Conservation (phyloP, 2,888 invertebrate species). For the Ormyrus thymus region DNA sequence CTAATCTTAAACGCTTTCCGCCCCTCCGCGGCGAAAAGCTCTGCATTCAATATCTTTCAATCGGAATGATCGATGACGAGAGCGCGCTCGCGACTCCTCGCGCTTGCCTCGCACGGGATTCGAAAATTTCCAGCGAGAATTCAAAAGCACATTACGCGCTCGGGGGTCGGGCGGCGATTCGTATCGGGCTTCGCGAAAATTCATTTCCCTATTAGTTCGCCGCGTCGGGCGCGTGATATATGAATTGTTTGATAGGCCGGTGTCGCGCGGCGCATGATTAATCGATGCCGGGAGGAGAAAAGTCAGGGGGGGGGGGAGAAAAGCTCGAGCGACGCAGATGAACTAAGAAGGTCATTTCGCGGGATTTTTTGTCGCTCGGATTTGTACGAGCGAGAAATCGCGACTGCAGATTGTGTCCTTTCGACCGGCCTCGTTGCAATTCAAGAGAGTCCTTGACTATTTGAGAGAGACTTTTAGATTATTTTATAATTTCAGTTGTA, state of each 20-base stretch:
- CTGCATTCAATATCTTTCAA: constrained; percentile 71
- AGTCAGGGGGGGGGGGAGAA: neutral
- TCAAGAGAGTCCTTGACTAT: too few relatives aligned
- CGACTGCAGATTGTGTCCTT: too few relatives aligned
- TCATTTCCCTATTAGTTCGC: constrained; percentile 75
- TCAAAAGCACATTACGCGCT: constrained; percentile 6
- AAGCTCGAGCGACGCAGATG: neutral
- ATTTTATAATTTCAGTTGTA: too few relatives aligned
- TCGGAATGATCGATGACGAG: constrained; percentile 68
- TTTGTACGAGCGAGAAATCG: too few relatives aligned
- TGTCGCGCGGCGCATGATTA: constrained; percentile 51
- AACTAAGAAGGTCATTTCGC: too few relatives aligned
- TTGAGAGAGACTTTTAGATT: too few relatives aligned
- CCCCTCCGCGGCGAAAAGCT: constrained; percentile 39
- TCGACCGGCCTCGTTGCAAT: too few relatives aligned
- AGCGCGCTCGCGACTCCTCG: constrained; percentile 17
- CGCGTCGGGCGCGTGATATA: constrained; percentile 72
- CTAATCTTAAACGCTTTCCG: constrained; percentile 4
- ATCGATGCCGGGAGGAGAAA: constrained; percentile 5
- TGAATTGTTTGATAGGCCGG: constrained; percentile 71
- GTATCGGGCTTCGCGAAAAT: constrained; percentile 65
- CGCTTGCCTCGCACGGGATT: constrained; percentile 15
- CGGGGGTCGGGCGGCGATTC: constrained; percentile 24
- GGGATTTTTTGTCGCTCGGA: too few relatives aligned
- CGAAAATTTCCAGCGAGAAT: constrained; percentile 28